Percentiles rank a stretch among this genome's conserved stretches.
Conservation (phyloP, 2,797 vertebrate genomes). For the Ambastaia sidthimunki region DNA sequence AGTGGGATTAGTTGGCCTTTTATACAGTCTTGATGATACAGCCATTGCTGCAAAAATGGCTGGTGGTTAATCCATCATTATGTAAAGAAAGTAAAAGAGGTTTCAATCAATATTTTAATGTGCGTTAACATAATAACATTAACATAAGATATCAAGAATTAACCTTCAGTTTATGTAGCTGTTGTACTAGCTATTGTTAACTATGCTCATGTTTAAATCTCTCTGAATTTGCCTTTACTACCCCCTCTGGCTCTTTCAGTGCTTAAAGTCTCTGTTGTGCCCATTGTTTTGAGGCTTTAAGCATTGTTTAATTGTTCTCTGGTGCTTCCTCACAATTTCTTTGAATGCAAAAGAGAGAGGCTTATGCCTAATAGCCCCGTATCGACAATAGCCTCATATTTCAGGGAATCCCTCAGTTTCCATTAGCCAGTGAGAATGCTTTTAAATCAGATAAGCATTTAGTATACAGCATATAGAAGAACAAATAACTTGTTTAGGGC, state of each 20-base stretch:
- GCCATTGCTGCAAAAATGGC: not conserved
- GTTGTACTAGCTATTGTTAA: slow-evolving; percentile 18
- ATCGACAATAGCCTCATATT: slow-evolving; percentile 44
- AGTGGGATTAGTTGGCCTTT: not conserved
- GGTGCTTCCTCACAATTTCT: slow-evolving; percentile 60
- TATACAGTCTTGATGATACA: not conserved
- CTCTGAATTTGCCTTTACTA: slow-evolving; percentile 3
- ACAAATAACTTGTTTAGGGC: slow-evolving; percentile 50
- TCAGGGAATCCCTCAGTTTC: slow-evolving; percentile 36
- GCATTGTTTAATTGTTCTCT: slow-evolving; percentile 44
- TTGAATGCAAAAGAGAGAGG: slow-evolving; percentile 50
- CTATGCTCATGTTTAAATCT: not conserved
- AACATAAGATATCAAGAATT: not conserved
- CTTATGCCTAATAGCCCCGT: slow-evolving; percentile 31
- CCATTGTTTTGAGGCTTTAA: slow-evolving; percentile 34
- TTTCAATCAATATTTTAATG: not conserved
- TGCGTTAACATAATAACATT: not conserved
- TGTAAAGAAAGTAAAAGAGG: not conserved
- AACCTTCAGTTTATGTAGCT: not conserved
- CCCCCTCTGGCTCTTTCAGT: slow-evolving; percentile 24
- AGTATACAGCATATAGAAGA: slow-evolving; percentile 27
- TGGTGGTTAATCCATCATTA: not conserved
- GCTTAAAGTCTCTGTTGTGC: not conserved
- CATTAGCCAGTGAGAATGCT: slow-evolving; percentile 42
- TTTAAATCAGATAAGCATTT: slow-evolving; percentile 45